Percentiles rank a stretch among this genome's conserved stretches.
These are phyloP conservation scores for Ammodytes dubius DNA, from an alignment of 2,113 vertebrate species.

Conservation along the genomic window DNA sequence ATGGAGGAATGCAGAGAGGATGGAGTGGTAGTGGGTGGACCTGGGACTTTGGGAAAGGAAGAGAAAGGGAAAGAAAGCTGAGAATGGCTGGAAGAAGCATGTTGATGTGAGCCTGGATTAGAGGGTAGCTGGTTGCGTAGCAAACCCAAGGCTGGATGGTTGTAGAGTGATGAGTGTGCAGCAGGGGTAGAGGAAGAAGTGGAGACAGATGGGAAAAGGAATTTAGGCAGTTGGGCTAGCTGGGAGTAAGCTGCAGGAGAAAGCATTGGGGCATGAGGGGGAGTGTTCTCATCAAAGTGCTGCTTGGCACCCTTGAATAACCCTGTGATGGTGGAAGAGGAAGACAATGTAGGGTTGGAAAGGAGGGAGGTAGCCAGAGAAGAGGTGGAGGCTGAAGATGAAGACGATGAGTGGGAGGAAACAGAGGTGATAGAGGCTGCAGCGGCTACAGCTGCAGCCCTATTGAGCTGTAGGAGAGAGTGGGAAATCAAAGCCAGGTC, in stretches of 20 bases:
- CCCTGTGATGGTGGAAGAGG: conserved; percentile 85
- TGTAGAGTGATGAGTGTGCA: conserved; percentile 79
- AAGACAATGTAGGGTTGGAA: conserved; percentile 79
- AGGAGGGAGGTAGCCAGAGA: conserved; percentile 85
- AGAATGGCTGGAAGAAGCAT: conserved; percentile 73
- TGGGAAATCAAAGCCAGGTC: conserved; percentile 87
- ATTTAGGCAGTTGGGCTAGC: conserved; percentile 84
- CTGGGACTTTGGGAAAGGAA: conserved; percentile 82
- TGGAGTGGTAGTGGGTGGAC: conserved; percentile 65
- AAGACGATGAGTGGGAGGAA: conserved; percentile 71
- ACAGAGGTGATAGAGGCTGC: conserved; percentile 76
- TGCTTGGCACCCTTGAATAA: conserved; percentile 84
- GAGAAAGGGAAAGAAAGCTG: conserved; percentile 81
- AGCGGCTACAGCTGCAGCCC: conserved; percentile 82
- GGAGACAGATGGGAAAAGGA: conserved; percentile 82
- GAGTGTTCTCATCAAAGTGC: conserved; percentile 87
- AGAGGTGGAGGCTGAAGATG: conserved; percentile 80
- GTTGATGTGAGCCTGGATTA: conserved; percentile 69
- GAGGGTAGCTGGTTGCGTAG: conserved; percentile 74
- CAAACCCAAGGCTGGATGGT: conserved; percentile 77
- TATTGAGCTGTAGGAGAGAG: conserved; percentile 86
- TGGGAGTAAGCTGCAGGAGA: conserved; percentile 85
- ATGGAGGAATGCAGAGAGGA: conserved; percentile 72
- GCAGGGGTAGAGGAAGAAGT: conserved; percentile 81
- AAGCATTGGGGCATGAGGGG: conserved; percentile 82